phyloP scores from a whole-genome alignment of 2,888 invertebrate genomes.

The Nymphalis polychloros region DNA sequence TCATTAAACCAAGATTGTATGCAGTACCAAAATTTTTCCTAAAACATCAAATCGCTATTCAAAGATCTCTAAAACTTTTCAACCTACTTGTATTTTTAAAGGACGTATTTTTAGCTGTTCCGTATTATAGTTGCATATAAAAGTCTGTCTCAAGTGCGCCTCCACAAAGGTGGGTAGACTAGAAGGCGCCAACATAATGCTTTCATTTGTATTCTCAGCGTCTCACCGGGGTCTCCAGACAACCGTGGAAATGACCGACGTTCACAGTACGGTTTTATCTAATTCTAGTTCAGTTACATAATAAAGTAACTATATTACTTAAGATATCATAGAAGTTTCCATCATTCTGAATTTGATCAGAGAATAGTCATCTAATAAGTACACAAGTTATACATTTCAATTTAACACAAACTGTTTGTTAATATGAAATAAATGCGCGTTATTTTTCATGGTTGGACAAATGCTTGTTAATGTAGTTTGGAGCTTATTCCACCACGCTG shows the following conservation, averaged over 20 bases:
- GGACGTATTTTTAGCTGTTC: not conserved
- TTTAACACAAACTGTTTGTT: too few species aligned
- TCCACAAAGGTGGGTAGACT: slow-evolving; percentile 21
- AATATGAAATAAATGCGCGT: too few species aligned
- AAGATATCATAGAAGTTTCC: not conserved
- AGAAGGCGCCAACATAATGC: slow-evolving; percentile 26
- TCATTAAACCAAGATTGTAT: too few species aligned
- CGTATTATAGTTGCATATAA: slow-evolving; percentile 1
- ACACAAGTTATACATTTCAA: too few species aligned
- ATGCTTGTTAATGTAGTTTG: too few species aligned
- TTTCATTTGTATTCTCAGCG: slow-evolving; percentile 35
- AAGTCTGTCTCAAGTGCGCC: slow-evolving; percentile 21
- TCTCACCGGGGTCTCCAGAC: slow-evolving; percentile 22
- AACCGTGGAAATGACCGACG: slow-evolving; percentile 35
- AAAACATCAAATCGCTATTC: not conserved
- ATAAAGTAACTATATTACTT: slow-evolving; percentile 3
- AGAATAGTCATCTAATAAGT: not conserved
- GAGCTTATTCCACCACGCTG: too few species aligned
- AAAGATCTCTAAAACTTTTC: not conserved
- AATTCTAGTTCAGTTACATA: slow-evolving; percentile 13
- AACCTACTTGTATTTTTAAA: not conserved
- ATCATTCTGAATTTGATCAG: not conserved
- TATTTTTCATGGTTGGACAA: too few species aligned
- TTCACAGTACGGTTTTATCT: slow-evolving; percentile 25
- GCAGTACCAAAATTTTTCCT: not conserved